Evolutionary conservation across 2,113 vertebrate genomes (phyloP), one percentile per base, ranked within the genome.

Genomic region (Spizaetus ornatus): DNA sequence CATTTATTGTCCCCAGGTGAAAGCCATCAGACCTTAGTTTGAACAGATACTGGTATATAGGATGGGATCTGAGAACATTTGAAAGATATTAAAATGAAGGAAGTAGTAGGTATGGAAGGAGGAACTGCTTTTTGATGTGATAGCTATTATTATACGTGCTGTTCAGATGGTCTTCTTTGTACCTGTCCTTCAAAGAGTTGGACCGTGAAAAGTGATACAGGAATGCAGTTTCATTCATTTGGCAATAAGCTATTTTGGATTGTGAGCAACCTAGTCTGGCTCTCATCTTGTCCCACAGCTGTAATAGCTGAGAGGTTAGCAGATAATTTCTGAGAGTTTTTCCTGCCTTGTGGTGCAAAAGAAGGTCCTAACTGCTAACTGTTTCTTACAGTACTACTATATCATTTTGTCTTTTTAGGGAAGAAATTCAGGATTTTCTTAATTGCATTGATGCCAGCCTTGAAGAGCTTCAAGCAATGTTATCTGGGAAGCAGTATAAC

Each of bases 401-500:
- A 13, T 95, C 3, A 42, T 92, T 93, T 62, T 95, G 56, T 91
- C 47, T 78, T 96, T 91, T 43, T 72, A 98, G 97, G 48, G 95
- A 97, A 71, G 96, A 98, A 82, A 97, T 95, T 20, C 91, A 97
- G 62, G 98, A 97, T 83, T 98, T 98, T 85, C 93, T 98, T 58
- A 96, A 97, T 34, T 96, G 88, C 74, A 97, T 97, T 3, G 96
- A 98, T 67, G 90, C 85, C 43, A 98, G 97, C 66, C 93, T 98
- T 10, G 96, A 97, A 56, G 95, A 98, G 19, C 88, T 98, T 16
- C 98, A 98, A 32, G 95, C 93, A 27, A 96, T 98, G 91, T 52
- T 98, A 13, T 96, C 90, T 63, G 93, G 69, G 50, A 98, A 98
- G 59, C 97, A 97, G 93, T 65, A 97, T 40, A 97, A 73, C 93